Conservation (phyloP, 1,140 invertebrate species). For the Myzus persicae region DNA sequence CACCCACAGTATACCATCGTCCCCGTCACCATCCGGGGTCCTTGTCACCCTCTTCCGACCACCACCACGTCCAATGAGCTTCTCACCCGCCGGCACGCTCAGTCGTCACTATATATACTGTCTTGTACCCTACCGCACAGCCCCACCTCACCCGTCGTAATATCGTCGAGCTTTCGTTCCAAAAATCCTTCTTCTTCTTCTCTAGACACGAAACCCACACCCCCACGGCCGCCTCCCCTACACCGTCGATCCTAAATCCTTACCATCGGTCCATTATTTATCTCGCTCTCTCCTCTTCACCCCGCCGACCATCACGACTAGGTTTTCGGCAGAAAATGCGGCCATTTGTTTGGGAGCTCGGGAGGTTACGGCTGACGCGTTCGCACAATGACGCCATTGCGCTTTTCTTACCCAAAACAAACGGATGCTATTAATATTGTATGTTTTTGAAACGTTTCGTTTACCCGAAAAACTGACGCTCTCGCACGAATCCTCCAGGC, state of each 20-base stretch:
- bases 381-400: slow-evolving; percentile 50
- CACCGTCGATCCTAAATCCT: slow-evolving; percentile 18
- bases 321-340: slow-evolving; percentile 27
- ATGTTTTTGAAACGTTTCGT: slow-evolving; percentile 58
- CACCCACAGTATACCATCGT: background rate
- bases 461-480: slow-evolving; percentile 57
- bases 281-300: background rate
- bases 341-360: slow-evolving; percentile 55
- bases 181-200: slow-evolving; percentile 57
- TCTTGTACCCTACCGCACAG: background rate
- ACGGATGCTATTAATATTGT: slow-evolving; percentile 57
- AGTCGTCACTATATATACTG: background rate
- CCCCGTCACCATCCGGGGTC: background rate
- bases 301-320: background rate
- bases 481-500: background rate
- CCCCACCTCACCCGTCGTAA: background rate
- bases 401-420: slow-evolving; percentile 46
- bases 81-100: background rate
- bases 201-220: background rate
- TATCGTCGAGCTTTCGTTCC: slow-evolving; percentile 46
- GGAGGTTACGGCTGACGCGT: slow-evolving; percentile 54
- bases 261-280: slow-evolving; percentile 54
- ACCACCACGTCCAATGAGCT: background rate
- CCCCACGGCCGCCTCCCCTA: no score
- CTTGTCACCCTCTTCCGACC: background rate